Conservation (phyloP, 2,113 vertebrate species). For the Diadophis punctatus region DNA sequence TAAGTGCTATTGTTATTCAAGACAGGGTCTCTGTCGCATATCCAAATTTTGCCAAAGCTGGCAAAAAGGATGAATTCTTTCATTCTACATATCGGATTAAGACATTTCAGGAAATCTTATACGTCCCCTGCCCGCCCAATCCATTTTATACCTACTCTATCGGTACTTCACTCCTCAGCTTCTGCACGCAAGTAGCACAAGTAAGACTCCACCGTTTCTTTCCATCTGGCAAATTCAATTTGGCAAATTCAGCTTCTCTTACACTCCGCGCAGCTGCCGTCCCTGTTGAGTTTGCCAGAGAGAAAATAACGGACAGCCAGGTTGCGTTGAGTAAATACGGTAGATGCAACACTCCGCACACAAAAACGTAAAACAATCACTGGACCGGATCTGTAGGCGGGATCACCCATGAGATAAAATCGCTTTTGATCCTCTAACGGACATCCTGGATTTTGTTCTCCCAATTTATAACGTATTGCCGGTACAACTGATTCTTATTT, state of each 20-base stretch:
- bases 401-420: not conserved
- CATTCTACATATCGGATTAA: not conserved
- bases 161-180: not conserved
- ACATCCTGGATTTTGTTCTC: not conserved
- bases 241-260: conserved; percentile 44
- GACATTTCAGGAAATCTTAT: not conserved
- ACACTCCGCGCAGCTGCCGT: conserved; percentile 40
- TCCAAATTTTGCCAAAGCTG: no score
- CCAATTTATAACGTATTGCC: not conserved
- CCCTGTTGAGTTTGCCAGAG: conserved; percentile 46
- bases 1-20: not conserved
- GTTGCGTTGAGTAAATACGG: conserved; percentile 50
- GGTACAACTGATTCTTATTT: not conserved
- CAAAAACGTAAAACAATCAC: conserved; percentile 20
- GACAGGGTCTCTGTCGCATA: not conserved
- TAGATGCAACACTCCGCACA: conserved; percentile 22
- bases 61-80: not conserved
- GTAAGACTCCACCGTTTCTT: not conserved
- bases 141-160: not conserved
- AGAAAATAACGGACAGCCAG: conserved; percentile 53
- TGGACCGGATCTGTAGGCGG: not conserved
- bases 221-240: conserved; percentile 40
- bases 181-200: not conserved
- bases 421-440: not conserved
- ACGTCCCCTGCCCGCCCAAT: fast-evolving